Evolutionary conservation across 2,113 vertebrate genomes (phyloP).

Genomic region (Rhegmatorhina hoffmannsi): DNA sequence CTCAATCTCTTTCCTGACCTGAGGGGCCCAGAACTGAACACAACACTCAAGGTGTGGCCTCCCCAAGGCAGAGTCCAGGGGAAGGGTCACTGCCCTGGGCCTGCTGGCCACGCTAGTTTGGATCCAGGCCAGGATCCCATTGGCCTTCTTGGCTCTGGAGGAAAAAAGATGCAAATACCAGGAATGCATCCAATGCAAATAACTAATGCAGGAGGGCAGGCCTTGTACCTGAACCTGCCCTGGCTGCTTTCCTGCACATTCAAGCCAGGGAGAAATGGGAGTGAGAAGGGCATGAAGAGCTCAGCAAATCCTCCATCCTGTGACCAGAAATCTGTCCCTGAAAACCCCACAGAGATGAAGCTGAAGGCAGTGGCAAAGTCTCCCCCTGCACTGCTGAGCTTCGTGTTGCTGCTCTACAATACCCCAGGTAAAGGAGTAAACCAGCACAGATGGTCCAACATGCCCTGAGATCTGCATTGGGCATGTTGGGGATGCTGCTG

Average conservation of each 20-base stretch:
- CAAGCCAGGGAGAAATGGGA: not conserved
- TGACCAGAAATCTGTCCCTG: not conserved
- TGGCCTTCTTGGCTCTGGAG: not conserved
- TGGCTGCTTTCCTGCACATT: not conserved
- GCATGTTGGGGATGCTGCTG: not conserved
- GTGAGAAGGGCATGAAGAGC: not conserved
- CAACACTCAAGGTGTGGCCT: too few relatives aligned
- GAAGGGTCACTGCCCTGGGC: too few relatives aligned
- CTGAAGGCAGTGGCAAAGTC: not conserved
- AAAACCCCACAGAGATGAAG: not conserved
- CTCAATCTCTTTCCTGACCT: too few relatives aligned
- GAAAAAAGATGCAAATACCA: not conserved
- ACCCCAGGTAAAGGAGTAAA: not conserved
- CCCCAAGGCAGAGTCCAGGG: too few relatives aligned
- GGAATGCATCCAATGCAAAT: not conserved
- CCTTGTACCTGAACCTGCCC: not conserved
- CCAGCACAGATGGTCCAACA: not conserved
- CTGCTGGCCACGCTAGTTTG: too few relatives aligned
- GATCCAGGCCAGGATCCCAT: too few relatives aligned
- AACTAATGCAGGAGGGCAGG: not conserved
- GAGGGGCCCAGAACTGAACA: too few relatives aligned
- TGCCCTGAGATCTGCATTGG: not conserved
- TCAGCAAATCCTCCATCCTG: not conserved
- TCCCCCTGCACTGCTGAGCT: not conserved
- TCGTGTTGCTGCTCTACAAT: not conserved